Percentiles rank a stretch among this genome's conserved stretches.
These are phyloP conservation scores for Corythornis madagascariensis DNA, from an alignment of 2,113 vertebrate species.

Conservation along the genomic window DNA sequence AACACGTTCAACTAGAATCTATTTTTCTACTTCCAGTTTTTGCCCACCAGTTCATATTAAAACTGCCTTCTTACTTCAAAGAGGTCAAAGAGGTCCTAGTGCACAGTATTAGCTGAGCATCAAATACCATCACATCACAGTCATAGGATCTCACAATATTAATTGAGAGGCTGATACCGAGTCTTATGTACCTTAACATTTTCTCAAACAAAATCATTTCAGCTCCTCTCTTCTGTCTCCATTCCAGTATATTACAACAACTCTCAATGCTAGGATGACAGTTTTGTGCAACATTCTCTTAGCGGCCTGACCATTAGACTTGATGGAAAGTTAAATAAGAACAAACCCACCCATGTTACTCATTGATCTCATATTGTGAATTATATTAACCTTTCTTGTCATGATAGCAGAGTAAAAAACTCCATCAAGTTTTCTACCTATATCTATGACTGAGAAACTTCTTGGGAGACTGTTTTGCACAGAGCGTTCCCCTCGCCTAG, in stretches of 20 bases:
- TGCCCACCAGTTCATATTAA: neutral
- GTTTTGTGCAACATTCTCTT: neutral
- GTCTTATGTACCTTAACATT: neutral
- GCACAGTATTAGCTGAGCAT: neutral
- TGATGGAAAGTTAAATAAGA: neutral
- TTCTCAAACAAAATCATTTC: neutral
- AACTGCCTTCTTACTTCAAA: neutral
- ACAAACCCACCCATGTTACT: neutral
- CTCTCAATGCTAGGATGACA: neutral
- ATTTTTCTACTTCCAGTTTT: neutral
- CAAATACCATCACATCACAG: neutral
- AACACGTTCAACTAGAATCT: neutral
- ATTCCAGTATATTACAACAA: neutral
- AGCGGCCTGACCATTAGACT: accelerated
- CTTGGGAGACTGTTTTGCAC: neutral
- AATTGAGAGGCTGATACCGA: neutral
- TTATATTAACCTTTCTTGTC: neutral
- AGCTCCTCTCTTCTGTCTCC: neutral
- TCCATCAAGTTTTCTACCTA: neutral
- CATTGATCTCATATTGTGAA: neutral
- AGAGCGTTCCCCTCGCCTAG: accelerated
- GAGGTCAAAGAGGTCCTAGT: neutral
- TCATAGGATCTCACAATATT: neutral
- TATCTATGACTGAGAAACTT: neutral
- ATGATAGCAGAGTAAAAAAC: neutral